Percentiles rank a stretch among this genome's conserved stretches.
Evolutionary conservation across 37 sponge, comb jelly and placozoan genomes (phyloP).

Genomic region (Petrosia ficiformis): DNA sequence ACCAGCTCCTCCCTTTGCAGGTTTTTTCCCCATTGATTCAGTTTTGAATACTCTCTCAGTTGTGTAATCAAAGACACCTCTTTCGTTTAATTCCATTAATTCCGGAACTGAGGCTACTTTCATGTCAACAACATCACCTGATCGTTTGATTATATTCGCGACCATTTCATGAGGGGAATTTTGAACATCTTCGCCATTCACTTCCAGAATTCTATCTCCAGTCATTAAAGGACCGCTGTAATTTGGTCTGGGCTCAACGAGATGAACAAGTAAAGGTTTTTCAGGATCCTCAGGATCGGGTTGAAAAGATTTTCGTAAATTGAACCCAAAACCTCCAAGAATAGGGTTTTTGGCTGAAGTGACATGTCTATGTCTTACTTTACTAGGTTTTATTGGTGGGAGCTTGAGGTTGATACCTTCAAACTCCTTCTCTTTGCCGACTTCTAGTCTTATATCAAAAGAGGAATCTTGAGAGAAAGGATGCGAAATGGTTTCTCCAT

Average conservation of each 20-base stretch:
- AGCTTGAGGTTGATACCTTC: conserved; percentile 44
- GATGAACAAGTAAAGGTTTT: conserved; percentile 54
- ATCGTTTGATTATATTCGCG: conserved; percentile 82
- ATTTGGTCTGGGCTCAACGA: conserved; percentile 66
- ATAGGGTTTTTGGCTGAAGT: conserved; percentile 36
- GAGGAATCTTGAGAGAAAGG: neutral
- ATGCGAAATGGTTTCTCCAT: neutral
- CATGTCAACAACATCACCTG: conserved; percentile 57
- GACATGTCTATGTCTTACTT: conserved; percentile 38
- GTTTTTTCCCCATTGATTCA: conserved; percentile 19
- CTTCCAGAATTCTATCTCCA: conserved; percentile 87
- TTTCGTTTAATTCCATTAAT: conserved; percentile 67
- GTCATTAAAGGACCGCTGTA: conserved; percentile 74
- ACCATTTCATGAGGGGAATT: conserved; percentile 75
- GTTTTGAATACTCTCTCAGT: neutral
- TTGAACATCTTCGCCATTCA: conserved; percentile 86
- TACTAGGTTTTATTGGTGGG: conserved; percentile 56
- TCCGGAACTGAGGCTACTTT: conserved; percentile 81
- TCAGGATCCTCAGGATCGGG: conserved; percentile 72
- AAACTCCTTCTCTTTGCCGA: conserved; percentile 21
- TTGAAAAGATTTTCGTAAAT: conserved; percentile 65
- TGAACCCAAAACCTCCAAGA: conserved; percentile 80
- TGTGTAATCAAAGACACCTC: conserved; percentile 66
- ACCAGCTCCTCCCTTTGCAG: conserved; percentile 21
- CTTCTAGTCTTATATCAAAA: neutral